phyloP scores from a whole-genome alignment of 2,797 vertebrate species.

The Gila robusta region DNA sequence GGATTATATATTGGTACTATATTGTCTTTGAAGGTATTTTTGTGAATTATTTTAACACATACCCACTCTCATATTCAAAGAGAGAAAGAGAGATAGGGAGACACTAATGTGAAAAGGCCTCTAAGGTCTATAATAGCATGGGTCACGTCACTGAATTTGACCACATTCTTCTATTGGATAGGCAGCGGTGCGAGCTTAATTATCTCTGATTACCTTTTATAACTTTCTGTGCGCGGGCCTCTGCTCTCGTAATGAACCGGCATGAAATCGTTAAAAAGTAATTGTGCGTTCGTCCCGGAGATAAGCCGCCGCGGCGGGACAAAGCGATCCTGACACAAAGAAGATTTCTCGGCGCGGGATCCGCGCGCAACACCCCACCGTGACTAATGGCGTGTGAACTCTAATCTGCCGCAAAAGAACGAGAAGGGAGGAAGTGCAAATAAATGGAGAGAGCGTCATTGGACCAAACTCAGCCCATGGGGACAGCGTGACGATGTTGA shows the following conservation, averaged over 20 bases:
- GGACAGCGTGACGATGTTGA: constrained; percentile 10
- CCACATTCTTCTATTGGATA: constrained; percentile 34
- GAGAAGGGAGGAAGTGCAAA: constrained; percentile 46
- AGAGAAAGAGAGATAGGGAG: neutral
- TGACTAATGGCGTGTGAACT: constrained; percentile 79
- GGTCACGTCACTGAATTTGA: constrained; percentile 41
- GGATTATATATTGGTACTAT: neutral
- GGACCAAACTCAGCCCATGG: neutral
- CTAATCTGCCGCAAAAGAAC: constrained; percentile 74
- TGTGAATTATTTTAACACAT: constrained; percentile 16
- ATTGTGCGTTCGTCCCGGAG: constrained; percentile 77
- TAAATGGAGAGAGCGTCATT: constrained; percentile 24
- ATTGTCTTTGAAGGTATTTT: neutral
- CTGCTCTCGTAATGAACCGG: constrained; percentile 78
- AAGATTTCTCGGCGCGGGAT: constrained; percentile 71
- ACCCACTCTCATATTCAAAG: neutral
- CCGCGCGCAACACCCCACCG: constrained; percentile 68
- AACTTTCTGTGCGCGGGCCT: constrained; percentile 68
- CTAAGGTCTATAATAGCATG: constrained; percentile 40
- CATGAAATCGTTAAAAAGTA: constrained; percentile 80
- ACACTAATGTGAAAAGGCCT: constrained; percentile 41
- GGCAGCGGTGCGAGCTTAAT: constrained; percentile 63
- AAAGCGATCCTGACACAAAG: constrained; percentile 75
- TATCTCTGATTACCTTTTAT: constrained; percentile 75
- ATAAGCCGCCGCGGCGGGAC: constrained; percentile 70